These are phyloP conservation scores for Ascidia mentula DNA, from an alignment of 23 tunicate genomes.

Conservation along the genomic window DNA sequence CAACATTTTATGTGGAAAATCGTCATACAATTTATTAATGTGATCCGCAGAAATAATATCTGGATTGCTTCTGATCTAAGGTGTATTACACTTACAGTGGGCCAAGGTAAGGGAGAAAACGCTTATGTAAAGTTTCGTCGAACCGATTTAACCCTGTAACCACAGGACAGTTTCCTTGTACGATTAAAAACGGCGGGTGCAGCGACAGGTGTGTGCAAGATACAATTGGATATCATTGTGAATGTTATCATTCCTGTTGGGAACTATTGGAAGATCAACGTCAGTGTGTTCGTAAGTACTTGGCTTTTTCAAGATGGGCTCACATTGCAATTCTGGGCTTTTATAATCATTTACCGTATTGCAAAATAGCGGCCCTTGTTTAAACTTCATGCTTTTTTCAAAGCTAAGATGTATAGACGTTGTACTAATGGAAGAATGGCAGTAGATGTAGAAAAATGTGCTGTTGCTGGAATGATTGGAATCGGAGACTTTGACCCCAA, in stretches of 20 bases:
- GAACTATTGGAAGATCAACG: neutral
- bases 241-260: neutral
- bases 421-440: neutral
- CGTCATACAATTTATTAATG: too few relatives aligned
- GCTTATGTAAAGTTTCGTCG: neutral
- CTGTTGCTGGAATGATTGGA: neutral
- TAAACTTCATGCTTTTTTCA: neutral
- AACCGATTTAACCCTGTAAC: too few relatives aligned
- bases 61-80: too few relatives aligned
- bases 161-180: too few relatives aligned
- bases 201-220: neutral
- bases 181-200: neutral
- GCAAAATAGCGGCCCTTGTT: neutral
- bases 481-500: neutral
- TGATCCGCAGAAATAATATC: too few relatives aligned
- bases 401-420: neutral
- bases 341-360: neutral
- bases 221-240: neutral
- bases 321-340: neutral
- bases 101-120: too few relatives aligned
- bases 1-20: too few relatives aligned
- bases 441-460: neutral
- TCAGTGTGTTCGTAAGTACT: neutral
- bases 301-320: neutral
- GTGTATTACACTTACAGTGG: too few relatives aligned